Evolutionary conservation across 1,140 invertebrate species (phyloP).

Genomic region (Drosophila nasuta): DNA sequence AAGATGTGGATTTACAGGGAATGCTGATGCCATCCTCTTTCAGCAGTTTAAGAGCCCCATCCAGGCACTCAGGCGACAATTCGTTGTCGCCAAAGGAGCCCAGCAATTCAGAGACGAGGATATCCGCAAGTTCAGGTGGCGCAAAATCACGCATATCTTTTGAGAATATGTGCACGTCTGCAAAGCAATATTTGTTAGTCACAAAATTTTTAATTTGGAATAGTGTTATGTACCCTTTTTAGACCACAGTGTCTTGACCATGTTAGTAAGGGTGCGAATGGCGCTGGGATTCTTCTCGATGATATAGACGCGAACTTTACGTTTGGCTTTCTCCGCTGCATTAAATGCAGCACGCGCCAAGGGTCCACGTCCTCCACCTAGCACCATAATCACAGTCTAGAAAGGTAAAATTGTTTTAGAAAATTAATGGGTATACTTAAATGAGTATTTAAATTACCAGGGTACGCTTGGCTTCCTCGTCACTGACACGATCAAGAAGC

Average conservation of each 20-base stretch:
- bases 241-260: constrained; percentile 93
- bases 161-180: constrained; percentile 89
- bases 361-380: constrained; percentile 98
- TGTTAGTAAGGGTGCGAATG: constrained; percentile 93
- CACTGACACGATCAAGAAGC: constrained; percentile 86
- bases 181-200: not conserved
- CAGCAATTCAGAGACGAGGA: constrained; percentile 97
- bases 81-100: constrained; percentile 99
- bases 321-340: constrained; percentile 87
- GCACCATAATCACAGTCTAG: constrained; percentile 92
- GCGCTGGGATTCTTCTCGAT: constrained; percentile 99
- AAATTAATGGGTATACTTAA: constrained; percentile 10
- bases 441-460: constrained; percentile 46
- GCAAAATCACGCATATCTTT: constrained; percentile 96
- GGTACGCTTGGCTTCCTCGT: constrained; percentile 67
- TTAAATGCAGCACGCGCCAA: constrained; percentile 93
- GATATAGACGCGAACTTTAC: constrained; percentile 92
- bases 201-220: not conserved
- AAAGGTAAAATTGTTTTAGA: not conserved
- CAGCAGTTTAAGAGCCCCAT: constrained; percentile 95
- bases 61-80: constrained; percentile 98
- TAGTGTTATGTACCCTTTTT: constrained; percentile 85
- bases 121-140: constrained; percentile 94
- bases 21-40: constrained; percentile 97
- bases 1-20: constrained; percentile 95